Evolutionary conservation across 2,113 vertebrate genomes (phyloP), one percentile per base, ranked within the genome.

Genomic region (Eubucco bourcierii): DNA sequence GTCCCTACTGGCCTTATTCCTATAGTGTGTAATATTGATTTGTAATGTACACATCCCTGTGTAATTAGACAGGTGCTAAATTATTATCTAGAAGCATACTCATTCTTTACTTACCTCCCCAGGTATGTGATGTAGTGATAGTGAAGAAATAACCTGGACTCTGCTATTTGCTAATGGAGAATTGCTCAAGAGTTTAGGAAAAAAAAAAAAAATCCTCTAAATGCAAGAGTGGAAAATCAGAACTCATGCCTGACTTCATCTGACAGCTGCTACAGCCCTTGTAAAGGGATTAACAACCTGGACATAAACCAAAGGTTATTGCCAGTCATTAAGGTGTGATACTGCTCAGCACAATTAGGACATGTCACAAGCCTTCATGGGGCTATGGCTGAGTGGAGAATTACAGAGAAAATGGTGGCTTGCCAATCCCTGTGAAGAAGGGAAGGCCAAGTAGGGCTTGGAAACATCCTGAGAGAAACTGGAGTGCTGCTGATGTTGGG

Each of bases 201-300:
- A 39, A 37, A 2, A 50, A 93, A 87, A 39, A 37, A 2, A 25
- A 27, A 84, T 94, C 70, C 59, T 83, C 12, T 85, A 89, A 95
- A 87, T 9, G 17, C 61, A 74, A 74, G 46, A 81, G 60, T 29
- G 72, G 93, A 80, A 90, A 92, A 81, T 52, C 94, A 88, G 76
- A 93, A 74, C 65, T 89, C 73, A 94, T 90, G 67, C 53, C 58
- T 94, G 93, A 95, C 84, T 92, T 92, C 70, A 83, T 89, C 65
- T 84, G 87, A 89, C 90, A 84, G 91, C 60, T 94, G 59, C 93
- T 92, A 15, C 0, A 3, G 64, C 88, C 86, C 90, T 91, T 96
- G 89, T 94, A 92, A 96, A 95, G 64, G 95, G 80, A 96, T 94
- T 97, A 94, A 86, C 82, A 87, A 80, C 75, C 82, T 91, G 90